These are phyloP conservation scores for Zaprionus vittiger DNA, from an alignment of 1,140 invertebrate species.

Conservation along the genomic window DNA sequence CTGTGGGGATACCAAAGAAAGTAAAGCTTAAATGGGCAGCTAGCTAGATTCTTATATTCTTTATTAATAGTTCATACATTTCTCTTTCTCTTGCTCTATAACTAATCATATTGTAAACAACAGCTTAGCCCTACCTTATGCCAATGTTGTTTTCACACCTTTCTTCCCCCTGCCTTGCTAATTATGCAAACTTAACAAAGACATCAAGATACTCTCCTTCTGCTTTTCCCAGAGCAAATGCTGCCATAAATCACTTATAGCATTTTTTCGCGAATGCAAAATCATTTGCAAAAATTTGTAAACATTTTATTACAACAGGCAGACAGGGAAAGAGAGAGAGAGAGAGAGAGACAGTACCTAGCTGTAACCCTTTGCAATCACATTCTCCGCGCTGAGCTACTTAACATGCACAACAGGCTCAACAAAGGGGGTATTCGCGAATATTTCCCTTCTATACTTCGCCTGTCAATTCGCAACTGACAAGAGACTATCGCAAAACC, in stretches of 20 bases:
- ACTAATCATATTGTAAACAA: background rate
- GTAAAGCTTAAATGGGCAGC: background rate
- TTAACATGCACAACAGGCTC: conserved; percentile 53
- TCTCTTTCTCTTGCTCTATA: no score
- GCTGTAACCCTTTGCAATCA: conserved; percentile 15
- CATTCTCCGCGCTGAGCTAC: conserved; percentile 50
- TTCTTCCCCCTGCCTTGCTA: background rate
- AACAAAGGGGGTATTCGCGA: background rate
- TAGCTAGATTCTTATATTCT: no score
- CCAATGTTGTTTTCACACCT: background rate
- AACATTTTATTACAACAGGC: conserved; percentile 71
- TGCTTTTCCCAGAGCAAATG: conserved; percentile 30
- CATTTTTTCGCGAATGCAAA: conserved; percentile 59
- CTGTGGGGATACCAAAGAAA: background rate
- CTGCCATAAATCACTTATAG: conserved; percentile 61
- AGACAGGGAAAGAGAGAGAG: no score
- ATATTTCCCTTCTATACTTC: conserved; percentile 39
- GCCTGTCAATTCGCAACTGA: conserved; percentile 18
- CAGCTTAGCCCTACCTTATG: background rate
- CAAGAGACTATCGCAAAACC: conserved; percentile 15
- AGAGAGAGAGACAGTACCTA: no score
- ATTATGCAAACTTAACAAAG: conserved; percentile 39
- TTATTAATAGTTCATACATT: no score
- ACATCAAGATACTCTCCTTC: conserved; percentile 25
- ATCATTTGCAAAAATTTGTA: conserved; percentile 76